Conservation (phyloP, 2,888 invertebrate species). For the Drosophila picticornis region DNA sequence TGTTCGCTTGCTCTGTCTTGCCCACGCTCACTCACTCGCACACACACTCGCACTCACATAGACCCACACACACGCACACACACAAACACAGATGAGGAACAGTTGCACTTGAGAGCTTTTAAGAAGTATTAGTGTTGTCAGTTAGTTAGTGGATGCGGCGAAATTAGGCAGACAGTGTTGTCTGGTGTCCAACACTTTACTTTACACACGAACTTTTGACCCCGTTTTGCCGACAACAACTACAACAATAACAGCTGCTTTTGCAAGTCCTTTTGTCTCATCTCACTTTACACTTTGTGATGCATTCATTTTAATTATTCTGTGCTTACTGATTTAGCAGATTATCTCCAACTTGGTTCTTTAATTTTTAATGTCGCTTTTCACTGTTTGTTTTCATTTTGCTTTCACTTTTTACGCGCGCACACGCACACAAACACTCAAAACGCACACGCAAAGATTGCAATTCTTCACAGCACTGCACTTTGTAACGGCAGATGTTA, state of each 20-base stretch:
- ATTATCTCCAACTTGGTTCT: constrained; percentile 17
- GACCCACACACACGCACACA: constrained; percentile 10
- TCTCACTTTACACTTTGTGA: constrained; percentile 39
- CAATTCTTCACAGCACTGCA: neutral
- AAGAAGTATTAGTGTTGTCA: constrained; percentile 55
- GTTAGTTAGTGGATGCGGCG: constrained; percentile 61
- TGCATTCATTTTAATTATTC: constrained; percentile 19
- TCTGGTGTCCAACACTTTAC: constrained; percentile 32
- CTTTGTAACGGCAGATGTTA: neutral
- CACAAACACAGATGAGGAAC: constrained; percentile 8
- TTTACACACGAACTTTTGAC: constrained; percentile 83
- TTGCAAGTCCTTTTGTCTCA: constrained; percentile 41
- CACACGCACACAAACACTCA: constrained; percentile 24
- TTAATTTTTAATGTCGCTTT: constrained; percentile 17
- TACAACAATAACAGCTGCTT: constrained; percentile 68
- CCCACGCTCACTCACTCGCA: constrained; percentile 1
- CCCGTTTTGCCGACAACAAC: constrained; percentile 69
- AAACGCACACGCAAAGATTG: constrained; percentile 4
- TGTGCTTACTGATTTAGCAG: constrained; percentile 50
- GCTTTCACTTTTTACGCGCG: constrained; percentile 48
- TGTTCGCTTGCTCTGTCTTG: constrained; percentile 1
- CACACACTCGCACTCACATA: neutral
- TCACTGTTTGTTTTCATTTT: constrained; percentile 36
- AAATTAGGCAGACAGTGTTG: constrained; percentile 55
- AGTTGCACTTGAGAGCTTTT: constrained; percentile 66